Percentiles rank a stretch among this genome's conserved stretches.
These are phyloP conservation scores for Cheilosia vernalis DNA, from an alignment of 2,888 invertebrate genomes.

Conservation along the genomic window DNA sequence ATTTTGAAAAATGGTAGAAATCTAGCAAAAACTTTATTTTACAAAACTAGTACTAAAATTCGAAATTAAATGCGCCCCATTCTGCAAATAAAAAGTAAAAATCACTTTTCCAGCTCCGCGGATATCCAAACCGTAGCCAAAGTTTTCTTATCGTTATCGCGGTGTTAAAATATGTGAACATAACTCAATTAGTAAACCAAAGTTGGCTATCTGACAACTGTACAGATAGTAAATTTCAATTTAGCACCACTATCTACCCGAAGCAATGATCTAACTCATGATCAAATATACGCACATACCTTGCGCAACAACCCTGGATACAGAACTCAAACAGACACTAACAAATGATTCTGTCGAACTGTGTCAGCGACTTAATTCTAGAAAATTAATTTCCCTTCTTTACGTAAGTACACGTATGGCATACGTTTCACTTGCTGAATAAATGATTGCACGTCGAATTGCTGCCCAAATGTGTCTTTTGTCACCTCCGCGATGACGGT, in stretches of 20 bases:
- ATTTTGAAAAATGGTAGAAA: no score
- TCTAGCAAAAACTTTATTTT: no score
- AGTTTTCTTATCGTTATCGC: neutral
- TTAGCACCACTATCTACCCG: slow-evolving; percentile 3
- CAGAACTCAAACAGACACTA: slow-evolving; percentile 13
- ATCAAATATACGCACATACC: slow-evolving; percentile 3
- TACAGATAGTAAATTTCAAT: slow-evolving; percentile 5
- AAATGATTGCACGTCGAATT: slow-evolving; percentile 49
- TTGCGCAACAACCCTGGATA: slow-evolving; percentile 23
- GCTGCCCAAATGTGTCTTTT: slow-evolving; percentile 61
- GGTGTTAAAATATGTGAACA: neutral
- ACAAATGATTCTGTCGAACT: neutral
- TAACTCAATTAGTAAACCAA: slow-evolving; percentile 20
- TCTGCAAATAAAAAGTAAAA: neutral
- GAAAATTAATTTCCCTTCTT: slow-evolving; percentile 34
- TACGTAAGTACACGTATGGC: slow-evolving; percentile 5
- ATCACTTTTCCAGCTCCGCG: neutral
- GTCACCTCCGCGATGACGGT: slow-evolving; percentile 48
- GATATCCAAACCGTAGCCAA: neutral
- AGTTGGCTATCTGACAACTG: slow-evolving; percentile 5
- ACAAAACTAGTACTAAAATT: no score
- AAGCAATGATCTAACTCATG: slow-evolving; percentile 26
- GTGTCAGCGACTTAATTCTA: slow-evolving; percentile 34
- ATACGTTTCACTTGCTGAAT: slow-evolving; percentile 34
- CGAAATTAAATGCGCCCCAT: no score